Evolutionary conservation across 2,113 vertebrate species (phyloP).

Genomic region (Apteryx owenii): DNA sequence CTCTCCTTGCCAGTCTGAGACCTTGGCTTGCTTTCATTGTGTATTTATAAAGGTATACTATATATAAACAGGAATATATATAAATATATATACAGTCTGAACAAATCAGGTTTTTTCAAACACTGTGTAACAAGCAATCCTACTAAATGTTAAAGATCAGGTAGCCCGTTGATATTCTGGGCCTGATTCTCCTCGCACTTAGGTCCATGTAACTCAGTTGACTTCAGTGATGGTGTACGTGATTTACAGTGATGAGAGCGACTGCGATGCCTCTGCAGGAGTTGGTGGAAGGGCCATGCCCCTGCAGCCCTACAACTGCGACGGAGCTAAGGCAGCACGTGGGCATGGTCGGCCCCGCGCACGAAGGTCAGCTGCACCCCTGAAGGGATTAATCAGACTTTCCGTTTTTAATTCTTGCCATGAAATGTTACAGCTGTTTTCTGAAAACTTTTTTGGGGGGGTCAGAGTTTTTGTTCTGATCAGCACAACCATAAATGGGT

Average conservation of each 20-base stretch:
- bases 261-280: neutral
- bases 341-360: neutral
- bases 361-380: neutral
- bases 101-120: slow-evolving; percentile 61
- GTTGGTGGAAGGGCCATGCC: neutral
- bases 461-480: slow-evolving; percentile 10
- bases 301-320: neutral
- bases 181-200: slow-evolving; percentile 42
- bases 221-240: neutral
- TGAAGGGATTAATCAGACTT: neutral
- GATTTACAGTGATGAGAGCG: neutral
- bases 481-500: neutral
- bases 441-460: neutral
- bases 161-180: slow-evolving; percentile 10
- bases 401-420: neutral
- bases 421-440: slow-evolving; percentile 31
- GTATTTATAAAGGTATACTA: slow-evolving; percentile 47
- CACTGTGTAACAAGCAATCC: slow-evolving; percentile 69
- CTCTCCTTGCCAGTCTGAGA: slow-evolving; percentile 71
- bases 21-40: slow-evolving; percentile 43
- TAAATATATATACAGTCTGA: slow-evolving; percentile 26
- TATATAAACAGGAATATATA: slow-evolving; percentile 60
- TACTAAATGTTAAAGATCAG: slow-evolving; percentile 28
- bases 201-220: neutral
- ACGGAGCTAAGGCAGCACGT: neutral